A percentile compares a stretch with the other conserved stretches of the same genome.
These are phyloP conservation scores for Leptinotarsa lineolata DNA, from an alignment of 1,140 invertebrate species.

Conservation along the genomic window DNA sequence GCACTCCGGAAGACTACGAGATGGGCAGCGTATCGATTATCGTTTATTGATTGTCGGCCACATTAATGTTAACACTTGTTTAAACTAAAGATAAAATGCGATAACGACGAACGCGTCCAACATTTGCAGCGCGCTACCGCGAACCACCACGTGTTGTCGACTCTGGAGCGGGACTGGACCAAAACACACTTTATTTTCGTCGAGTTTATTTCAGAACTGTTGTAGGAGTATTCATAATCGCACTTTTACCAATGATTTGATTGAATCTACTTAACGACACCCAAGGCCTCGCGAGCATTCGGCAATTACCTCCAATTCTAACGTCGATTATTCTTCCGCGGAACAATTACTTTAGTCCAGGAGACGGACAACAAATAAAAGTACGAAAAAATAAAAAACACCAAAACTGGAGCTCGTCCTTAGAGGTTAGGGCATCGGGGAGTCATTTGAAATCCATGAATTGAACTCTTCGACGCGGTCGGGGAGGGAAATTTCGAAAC, in stretches of 20 bases:
- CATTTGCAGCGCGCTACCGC: background rate
- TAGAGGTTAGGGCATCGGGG: conserved; percentile 9
- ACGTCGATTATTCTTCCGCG: background rate
- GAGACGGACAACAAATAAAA: background rate
- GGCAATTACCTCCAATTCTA: background rate
- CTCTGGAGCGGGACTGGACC: conserved; percentile 11
- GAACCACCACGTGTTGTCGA: conserved; percentile 10
- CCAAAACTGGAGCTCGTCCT: conserved; percentile 5
- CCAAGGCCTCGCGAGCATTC: conserved; percentile 10
- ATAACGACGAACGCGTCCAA: background rate
- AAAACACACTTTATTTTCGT: conserved; percentile 19
- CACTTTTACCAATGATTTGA: conserved; percentile 18
- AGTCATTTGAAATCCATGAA: conserved; percentile 4
- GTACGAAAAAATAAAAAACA: conserved; percentile 15
- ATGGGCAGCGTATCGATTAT: conserved; percentile 22
- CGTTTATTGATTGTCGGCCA: conserved; percentile 20
- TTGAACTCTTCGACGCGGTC: background rate
- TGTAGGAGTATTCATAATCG: conserved; percentile 25
- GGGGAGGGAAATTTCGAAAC: background rate
- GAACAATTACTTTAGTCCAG: background rate
- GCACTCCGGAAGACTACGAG: conserved; percentile 1
- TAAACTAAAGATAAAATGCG: conserved; percentile 18
- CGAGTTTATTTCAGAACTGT: conserved; percentile 22
- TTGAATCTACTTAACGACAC: conserved; percentile 7
- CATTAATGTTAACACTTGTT: conserved; percentile 18